Evolutionary conservation across 35 echinoderm and acorn worm species (phyloP), one percentile per base, ranked within the genome.

Genomic region (Apostichopus californicus): DNA sequence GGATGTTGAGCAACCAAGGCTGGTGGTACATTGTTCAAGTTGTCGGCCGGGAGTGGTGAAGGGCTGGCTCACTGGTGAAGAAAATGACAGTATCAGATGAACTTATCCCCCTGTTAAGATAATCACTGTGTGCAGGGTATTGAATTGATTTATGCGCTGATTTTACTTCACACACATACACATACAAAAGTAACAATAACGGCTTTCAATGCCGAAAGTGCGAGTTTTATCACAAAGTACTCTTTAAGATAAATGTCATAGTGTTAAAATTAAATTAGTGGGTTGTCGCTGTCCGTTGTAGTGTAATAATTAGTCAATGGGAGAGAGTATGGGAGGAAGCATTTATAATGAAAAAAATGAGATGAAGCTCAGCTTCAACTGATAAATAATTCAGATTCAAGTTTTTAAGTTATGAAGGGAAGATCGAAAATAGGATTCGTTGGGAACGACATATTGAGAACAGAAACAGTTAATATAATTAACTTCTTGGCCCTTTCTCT

Each of bases 401-500:
- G 80, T 56, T 34, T 75, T 75, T 18, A 75, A 75, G 17, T 18
- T 75, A 83, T 10, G 53, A 20, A 57, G 80, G 80, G 52, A 13
- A 83, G 80, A 58, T 55, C 5, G 53, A 17, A 23, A 81, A 79
- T 56, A 57, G 56, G 11, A 56, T 54, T 5, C 15, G 53, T 18
- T 12, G 20, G 53, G 17, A 53, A 13, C 56, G 54, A 83, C 80
- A 83, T 83, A 83, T 83, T 83, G 80, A 13, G 80, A 56, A 6
- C 56, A 57, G 28, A 75, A 75, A 75, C 71, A 83, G 80, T 83
- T 83, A 83, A 83, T 83, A 55, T 83, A 83, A 83, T 83, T 83
- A 83, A 83, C 3, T 83, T 83, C 8, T 55, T 58, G 53, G 17
- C 14, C 53, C 53, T 7, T 54, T 83, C 80, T 28, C 21, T 8